phyloP scores from a whole-genome alignment of 2,797 vertebrate species.

The Hyperoplus lanceolatus region DNA sequence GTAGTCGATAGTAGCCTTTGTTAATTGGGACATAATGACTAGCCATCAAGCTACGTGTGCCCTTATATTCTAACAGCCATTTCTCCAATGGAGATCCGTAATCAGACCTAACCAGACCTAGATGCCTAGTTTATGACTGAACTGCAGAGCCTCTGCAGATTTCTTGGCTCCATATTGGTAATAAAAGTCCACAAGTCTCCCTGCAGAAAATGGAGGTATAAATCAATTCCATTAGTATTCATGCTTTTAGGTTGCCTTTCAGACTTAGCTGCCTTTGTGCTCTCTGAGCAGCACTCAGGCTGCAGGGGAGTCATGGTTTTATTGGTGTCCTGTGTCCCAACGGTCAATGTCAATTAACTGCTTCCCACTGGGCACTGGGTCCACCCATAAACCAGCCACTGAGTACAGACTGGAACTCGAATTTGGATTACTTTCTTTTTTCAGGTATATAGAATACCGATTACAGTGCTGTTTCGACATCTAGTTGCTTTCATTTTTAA shows the following conservation, averaged over 20 bases:
- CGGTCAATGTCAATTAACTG: conserved; percentile 80
- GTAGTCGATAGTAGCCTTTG: not conserved
- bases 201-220: conserved; percentile 70
- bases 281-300: conserved; percentile 72
- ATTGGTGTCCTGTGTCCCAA: conserved; percentile 67
- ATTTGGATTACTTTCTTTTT: not conserved
- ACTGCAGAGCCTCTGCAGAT: conserved; percentile 16
- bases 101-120: not conserved
- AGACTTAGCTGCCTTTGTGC: conserved; percentile 64
- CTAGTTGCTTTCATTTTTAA: not conserved
- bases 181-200: conserved; percentile 67
- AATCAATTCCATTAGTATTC: conserved; percentile 84
- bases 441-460: not conserved
- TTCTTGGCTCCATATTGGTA: conserved; percentile 56
- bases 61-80: conserved; percentile 2
- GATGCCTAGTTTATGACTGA: conserved; percentile 28
- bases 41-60: not conserved
- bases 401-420: conserved; percentile 13
- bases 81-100: conserved; percentile 16
- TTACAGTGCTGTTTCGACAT: not conserved
- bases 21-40: not conserved
- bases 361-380: conserved; percentile 50
- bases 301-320: conserved; percentile 66
- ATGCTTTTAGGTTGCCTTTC: conserved; percentile 73
- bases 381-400: conserved; percentile 14